Evolutionary conservation across 1,140 invertebrate genomes (phyloP), one percentile per base, ranked within the genome.

Genomic region (Adoxophyes honmai): DNA sequence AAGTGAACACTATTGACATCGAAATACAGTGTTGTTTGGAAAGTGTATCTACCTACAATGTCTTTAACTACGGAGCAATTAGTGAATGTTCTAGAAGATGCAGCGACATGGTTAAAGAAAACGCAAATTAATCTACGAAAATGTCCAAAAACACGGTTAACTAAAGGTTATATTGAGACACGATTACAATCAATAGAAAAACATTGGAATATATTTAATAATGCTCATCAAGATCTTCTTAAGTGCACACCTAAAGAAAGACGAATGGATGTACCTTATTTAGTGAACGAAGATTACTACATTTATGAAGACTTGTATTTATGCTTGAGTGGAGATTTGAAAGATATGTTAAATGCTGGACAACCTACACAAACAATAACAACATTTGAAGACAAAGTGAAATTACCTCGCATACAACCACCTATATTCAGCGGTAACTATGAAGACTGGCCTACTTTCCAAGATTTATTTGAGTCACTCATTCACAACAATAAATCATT

Each of bases 71-170:
- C 9, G 42, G 42, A 18, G 10, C 14, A 56, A 21, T 21, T 56
- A 6, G 37, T 34, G 9, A 18, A 18, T 42, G 10, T 42, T 1
- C 9, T 56, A 14, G 0, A 36, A 37, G 34, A 37, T 34, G 34
- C 15, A 0, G 52, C 52, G 4, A 16, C 34, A 9, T 14, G 34
- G 34, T 21, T 21, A 37, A 14, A 55, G 18, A 18, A 55, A 38
- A 37, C 54, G 21, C 35, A 55, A 55, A 18, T 10, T 21, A 35
- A 35, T 53, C 15, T 53, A 18, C 16, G 28, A 16, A 34, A 53
- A 35, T 53, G 36, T 34, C 36, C 52, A 15, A 33, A 33, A 53
- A 13, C 15, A 38, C 0, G 36, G 5, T 13, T 38, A 13, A 38
- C 36, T 13, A 38, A 38, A 13, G 36, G 36, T 38, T 38, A 38